A percentile compares a stretch with the other conserved stretches of the same genome.
These are phyloP conservation scores for Calonectris borealis DNA, from an alignment of 2,113 vertebrate genomes.

Conservation along the genomic window DNA sequence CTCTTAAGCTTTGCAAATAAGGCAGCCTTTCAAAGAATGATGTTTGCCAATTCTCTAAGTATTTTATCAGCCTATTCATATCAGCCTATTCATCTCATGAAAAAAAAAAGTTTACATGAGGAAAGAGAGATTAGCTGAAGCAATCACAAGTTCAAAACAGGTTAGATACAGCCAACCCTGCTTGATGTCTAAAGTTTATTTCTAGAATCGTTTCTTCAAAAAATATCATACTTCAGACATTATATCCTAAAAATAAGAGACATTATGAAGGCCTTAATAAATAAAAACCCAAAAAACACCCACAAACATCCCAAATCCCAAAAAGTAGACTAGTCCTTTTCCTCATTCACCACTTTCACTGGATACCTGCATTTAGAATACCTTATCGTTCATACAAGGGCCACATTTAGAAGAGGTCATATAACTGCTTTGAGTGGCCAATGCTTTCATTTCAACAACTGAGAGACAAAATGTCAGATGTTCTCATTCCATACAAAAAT, in stretches of 20 bases:
- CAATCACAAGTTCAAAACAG: background rate
- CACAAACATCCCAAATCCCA: background rate
- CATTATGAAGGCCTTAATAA: background rate
- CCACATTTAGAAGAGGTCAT: background rate
- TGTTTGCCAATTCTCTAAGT: background rate
- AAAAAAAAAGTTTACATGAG: background rate
- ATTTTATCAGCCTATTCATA: background rate
- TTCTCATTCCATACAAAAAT: background rate
- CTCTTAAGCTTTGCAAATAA: background rate
- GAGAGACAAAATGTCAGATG: background rate
- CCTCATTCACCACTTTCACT: background rate
- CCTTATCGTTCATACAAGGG: background rate
- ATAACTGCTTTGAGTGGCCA: background rate
- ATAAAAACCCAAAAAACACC: rapidly evolving
- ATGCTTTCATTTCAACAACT: background rate
- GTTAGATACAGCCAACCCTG: background rate
- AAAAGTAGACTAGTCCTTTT: background rate
- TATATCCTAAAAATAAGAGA: background rate
- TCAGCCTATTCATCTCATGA: background rate
- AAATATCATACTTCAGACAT: background rate
- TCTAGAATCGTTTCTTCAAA: background rate
- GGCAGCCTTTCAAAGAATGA: background rate
- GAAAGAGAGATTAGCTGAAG: background rate
- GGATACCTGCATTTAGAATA: background rate
- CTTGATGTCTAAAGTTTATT: background rate